Base-by-base conservation (phyloP, 2,797 vertebrate species). In the Chromis chromis region DNA sequence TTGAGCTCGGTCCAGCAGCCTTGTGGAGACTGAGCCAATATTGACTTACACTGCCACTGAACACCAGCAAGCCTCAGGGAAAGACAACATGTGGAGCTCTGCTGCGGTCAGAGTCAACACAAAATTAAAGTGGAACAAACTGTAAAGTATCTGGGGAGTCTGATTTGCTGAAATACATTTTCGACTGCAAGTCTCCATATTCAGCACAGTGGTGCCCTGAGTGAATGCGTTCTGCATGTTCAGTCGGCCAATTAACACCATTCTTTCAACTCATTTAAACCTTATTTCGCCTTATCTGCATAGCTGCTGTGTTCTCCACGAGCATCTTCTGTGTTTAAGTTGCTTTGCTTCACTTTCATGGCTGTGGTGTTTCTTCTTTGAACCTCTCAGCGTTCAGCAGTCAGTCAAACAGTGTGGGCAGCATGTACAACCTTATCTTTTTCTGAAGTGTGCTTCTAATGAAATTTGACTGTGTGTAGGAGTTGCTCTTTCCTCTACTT, bases 11-110 rank as follows among this genome's bases (percentile, higher is more conserved):
- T 62, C 69, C 73, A 70, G 50, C 57, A 57, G 60, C 46, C 33
- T 54, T 49, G 36, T 66, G 65, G 73, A 83, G 57, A 17, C 75
- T 58, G 70, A 74, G 72, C 72, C 59, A 82, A 76, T 86, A 83
- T 88, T 84, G 81, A 87, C 81, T 81, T 72, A 65, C 55, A 56
- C 49, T 55, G 57, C 59, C 64, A 49, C 53, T 54, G 69, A 81
- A 70, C 60, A 78, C 55, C 74, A 56, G 62, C 53, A 17, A 57
- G 67, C 70, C 54, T 75, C 39, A 16, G 75, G 72, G 60, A 72
- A 57, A 82, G 60, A 62, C 61, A 28, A 69, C 68, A 65, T 65
- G 70, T 44, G 75, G 52, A 39, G 82, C 54, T 70, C 63, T 58
- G 52, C 70, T 80, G 76, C 4, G 75, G 69, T 79, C 59, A 64